Percentiles rank a stretch among this genome's conserved stretches.
Evolutionary conservation across 2,797 vertebrate genomes (phyloP).

Genomic region (Spatula versicolor): DNA sequence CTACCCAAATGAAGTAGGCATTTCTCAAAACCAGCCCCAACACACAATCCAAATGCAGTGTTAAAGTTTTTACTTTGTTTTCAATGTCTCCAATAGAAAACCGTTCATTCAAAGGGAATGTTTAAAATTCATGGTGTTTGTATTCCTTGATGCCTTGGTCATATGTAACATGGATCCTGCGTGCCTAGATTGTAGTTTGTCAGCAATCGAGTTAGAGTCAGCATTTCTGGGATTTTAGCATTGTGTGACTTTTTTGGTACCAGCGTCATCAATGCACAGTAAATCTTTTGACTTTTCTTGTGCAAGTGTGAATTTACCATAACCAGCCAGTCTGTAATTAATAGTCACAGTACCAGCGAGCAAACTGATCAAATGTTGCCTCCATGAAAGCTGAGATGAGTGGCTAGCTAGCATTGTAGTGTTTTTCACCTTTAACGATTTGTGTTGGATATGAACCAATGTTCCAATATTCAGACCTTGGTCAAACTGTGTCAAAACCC

Average conservation of each 20-base stretch:
- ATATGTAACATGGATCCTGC: background rate
- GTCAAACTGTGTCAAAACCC: background rate
- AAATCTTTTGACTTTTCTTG: background rate
- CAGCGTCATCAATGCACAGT: background rate
- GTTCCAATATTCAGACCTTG: rapidly evolving
- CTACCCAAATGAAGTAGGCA: background rate
- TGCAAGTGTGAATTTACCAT: background rate
- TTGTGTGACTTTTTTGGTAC: background rate
- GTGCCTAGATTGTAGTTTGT: background rate
- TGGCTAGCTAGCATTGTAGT: rapidly evolving
- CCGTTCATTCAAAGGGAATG: background rate
- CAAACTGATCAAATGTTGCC: background rate
- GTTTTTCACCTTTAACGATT: background rate
- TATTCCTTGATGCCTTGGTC: background rate
- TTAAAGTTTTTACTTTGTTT: background rate
- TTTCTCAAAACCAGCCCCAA: background rate
- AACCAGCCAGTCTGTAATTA: background rate
- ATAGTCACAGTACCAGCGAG: background rate
- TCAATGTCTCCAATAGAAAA: background rate
- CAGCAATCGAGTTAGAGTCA: background rate
- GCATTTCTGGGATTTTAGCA: background rate
- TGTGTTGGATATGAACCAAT: background rate
- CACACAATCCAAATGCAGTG: background rate
- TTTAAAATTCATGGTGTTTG: background rate
- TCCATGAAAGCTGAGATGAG: background rate